These are phyloP conservation scores for Laterallus jamaicensis DNA, from an alignment of 2,113 vertebrate genomes.

Conservation along the genomic window DNA sequence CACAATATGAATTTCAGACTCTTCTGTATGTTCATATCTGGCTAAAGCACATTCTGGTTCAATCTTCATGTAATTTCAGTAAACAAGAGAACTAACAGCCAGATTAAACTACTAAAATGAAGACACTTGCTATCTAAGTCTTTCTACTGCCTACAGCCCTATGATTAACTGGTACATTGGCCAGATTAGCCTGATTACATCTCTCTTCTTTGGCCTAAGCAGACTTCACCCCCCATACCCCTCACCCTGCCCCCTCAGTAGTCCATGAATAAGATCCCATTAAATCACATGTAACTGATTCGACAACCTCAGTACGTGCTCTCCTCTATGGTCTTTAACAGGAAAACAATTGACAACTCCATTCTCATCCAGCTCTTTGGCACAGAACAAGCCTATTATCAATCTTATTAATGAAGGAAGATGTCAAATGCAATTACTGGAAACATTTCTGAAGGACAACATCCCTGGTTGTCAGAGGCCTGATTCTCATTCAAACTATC, in stretches of 20 bases:
- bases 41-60: background rate
- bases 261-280: background rate
- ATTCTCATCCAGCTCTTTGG: background rate
- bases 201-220: background rate
- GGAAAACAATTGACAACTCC: background rate
- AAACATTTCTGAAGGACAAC: background rate
- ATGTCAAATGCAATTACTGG: conserved; percentile 15
- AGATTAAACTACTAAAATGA: background rate
- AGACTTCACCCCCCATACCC: background rate
- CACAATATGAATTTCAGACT: background rate
- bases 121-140: background rate
- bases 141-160: background rate
- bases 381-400: background rate
- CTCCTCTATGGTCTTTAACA: background rate
- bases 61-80: background rate
- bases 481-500: background rate
- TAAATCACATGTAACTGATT: background rate
- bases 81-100: background rate
- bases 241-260: background rate
- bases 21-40: background rate
- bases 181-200: background rate
- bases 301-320: background rate
- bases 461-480: background rate
- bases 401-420: background rate
- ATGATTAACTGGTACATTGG: background rate